A percentile compares a stretch with the other conserved stretches of the same genome.
These are phyloP conservation scores for Clamator glandarius DNA, from an alignment of 2,797 vertebrate species.

Conservation along the genomic window DNA sequence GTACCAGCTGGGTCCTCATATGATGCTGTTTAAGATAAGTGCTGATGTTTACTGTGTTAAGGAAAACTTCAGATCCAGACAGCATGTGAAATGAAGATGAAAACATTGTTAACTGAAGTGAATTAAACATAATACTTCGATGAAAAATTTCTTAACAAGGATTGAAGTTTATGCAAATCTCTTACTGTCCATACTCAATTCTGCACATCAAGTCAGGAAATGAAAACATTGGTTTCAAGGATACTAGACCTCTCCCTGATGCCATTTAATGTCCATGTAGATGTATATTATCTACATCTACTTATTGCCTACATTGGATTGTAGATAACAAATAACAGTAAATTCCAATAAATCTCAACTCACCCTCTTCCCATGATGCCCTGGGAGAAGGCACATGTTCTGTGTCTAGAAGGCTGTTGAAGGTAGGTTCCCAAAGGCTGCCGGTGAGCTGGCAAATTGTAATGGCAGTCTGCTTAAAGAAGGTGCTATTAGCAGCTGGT, in stretches of 20 bases:
- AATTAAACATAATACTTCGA: background rate
- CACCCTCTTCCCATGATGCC: background rate
- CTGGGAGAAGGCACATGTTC: rapidly evolving
- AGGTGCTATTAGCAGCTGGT: background rate
- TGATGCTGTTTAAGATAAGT: background rate
- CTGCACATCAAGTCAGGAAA: background rate
- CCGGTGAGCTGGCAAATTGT: background rate
- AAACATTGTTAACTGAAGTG: background rate
- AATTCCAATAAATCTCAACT: background rate
- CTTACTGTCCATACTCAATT: background rate
- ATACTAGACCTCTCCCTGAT: background rate
- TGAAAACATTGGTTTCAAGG: background rate
- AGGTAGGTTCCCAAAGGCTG: background rate
- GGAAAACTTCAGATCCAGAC: background rate
- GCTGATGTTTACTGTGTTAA: background rate
- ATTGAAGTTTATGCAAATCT: background rate
- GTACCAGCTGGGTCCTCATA: background rate
- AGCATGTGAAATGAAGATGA: background rate
- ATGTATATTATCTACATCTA: background rate
- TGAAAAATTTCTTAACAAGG: background rate
- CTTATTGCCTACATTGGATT: background rate
- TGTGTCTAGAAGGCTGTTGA: background rate
- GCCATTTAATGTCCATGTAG: rapidly evolving
- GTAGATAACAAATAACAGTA: background rate
- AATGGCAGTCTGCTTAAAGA: background rate